These are phyloP conservation scores for Coenobita brevimanus DNA, from an alignment of 1,140 invertebrate genomes.

Conservation along the genomic window DNA sequence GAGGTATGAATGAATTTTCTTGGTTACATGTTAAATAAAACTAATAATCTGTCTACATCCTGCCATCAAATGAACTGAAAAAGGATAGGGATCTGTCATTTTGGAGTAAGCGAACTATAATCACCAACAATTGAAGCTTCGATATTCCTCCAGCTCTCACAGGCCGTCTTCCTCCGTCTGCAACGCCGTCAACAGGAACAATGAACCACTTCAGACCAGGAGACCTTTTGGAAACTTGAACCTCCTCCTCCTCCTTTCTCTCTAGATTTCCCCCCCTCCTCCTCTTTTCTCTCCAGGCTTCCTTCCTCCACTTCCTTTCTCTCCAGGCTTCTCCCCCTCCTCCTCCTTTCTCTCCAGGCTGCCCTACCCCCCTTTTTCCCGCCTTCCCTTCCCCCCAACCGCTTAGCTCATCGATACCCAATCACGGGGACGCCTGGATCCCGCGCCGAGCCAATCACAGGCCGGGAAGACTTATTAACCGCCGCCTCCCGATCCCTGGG, in stretches of 20 bases:
- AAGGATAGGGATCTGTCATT: no score
- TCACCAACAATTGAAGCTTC: no score
- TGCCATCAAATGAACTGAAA: no score
- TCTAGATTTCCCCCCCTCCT: background rate
- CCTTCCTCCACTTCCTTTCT: background rate
- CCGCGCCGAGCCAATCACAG: conserved; percentile 60
- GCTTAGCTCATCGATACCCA: conserved; percentile 64
- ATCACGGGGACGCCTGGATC: conserved; percentile 54
- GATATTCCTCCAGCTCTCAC: no score
- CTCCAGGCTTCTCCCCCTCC: background rate
- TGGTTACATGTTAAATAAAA: no score
- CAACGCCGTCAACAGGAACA: background rate
- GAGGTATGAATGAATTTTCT: no score
- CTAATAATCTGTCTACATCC: no score
- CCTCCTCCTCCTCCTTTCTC: background rate
- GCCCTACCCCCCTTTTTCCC: background rate
- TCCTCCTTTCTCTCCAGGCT: background rate
- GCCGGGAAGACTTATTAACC: conserved; percentile 64
- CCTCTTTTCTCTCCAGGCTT: background rate
- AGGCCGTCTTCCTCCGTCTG: background rate
- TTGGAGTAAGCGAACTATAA: no score
- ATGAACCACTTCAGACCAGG: background rate
- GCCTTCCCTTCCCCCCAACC: background rate
- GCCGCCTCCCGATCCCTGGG: conserved; percentile 53
- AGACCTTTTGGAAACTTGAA: background rate